Conservation (phyloP, 2,797 vertebrate species). For the Bradypodion pumilum region DNA sequence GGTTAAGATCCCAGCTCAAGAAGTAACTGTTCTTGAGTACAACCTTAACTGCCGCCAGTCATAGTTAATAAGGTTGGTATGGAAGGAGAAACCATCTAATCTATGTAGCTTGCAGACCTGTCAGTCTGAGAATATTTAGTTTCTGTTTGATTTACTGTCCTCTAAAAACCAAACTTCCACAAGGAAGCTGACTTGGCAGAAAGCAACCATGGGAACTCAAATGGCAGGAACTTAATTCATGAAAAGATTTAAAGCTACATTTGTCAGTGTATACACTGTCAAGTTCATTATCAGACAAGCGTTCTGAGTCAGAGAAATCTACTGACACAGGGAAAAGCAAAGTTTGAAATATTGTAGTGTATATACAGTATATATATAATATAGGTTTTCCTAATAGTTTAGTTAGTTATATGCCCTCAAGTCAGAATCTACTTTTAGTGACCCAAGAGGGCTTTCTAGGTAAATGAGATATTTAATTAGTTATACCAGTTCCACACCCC, state of each 20-base stretch:
- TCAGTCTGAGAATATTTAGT: background rate
- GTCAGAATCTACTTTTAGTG: no score
- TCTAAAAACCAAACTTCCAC: background rate
- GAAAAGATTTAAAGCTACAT: constrained; percentile 5
- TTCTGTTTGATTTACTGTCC: background rate
- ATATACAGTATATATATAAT: no score
- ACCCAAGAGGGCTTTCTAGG: no score
- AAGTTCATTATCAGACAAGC: constrained; percentile 21
- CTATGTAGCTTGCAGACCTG: background rate
- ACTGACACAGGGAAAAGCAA: background rate
- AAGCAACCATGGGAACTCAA: constrained; percentile 17
- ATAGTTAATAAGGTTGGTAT: no score
- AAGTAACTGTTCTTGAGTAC: no score
- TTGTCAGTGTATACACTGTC: constrained; percentile 19
- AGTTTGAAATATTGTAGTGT: constrained; percentile 9
- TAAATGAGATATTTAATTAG: no score
- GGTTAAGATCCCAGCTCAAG: no score
- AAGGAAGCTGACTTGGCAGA: background rate
- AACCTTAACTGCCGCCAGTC: background rate
- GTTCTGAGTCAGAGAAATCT: constrained; percentile 6
- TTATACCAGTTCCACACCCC: no score
- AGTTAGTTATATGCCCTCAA: no score
- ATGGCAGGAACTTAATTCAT: constrained; percentile 3
- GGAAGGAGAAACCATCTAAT: no score
- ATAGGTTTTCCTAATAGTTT: background rate